Conservation (phyloP, 2,797 vertebrate genomes). For the Microctenopoma stevenorrisi region DNA sequence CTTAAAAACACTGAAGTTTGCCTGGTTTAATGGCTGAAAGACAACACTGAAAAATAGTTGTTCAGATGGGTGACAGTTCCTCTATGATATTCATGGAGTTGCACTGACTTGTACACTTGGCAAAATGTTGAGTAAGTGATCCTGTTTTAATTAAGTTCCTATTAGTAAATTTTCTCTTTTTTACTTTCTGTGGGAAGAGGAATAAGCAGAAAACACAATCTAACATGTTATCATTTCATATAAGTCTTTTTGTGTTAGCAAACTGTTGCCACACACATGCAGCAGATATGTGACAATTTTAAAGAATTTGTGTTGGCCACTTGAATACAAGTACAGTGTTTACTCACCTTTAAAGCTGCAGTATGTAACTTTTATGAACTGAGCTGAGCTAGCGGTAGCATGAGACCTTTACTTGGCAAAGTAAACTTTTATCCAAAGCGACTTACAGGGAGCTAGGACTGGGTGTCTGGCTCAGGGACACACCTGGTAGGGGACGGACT, state of each 20-base stretch:
- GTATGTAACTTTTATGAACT: no score
- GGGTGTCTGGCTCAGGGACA: no score
- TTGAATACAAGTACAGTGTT: neutral
- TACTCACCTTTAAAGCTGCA: neutral
- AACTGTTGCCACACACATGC: neutral
- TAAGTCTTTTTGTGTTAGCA: neutral
- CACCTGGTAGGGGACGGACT: no score
- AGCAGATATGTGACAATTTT: neutral
- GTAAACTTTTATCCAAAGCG: no score
- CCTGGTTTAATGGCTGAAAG: no score
- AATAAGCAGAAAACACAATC: neutral
- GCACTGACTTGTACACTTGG: neutral
- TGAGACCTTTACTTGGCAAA: no score
- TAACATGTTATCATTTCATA: neutral
- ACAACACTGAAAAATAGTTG: neutral
- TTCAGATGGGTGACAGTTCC: neutral
- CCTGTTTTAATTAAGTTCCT: no score
- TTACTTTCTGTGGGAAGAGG: no score
- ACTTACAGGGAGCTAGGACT: no score
- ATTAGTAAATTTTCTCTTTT: no score
- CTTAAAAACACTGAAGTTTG: conserved; percentile 2
- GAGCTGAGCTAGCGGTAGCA: no score
- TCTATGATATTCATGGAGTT: neutral
- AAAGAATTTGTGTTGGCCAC: neutral
- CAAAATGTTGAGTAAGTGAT: neutral